Conservation (phyloP, 2,113 vertebrate species). For the Chaenogobius annularis region DNA sequence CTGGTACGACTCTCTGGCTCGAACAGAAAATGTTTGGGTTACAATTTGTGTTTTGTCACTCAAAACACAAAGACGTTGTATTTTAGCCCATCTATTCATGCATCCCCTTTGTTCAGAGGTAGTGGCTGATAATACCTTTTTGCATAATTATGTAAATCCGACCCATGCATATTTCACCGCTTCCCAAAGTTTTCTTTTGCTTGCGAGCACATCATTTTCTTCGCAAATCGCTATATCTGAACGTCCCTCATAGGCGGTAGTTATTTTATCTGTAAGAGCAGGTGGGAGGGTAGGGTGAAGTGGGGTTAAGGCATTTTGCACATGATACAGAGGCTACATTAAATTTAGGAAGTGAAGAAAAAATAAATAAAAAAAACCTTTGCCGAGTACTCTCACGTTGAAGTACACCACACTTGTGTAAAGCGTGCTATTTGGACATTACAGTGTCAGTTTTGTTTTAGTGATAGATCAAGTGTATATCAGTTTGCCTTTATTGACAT, state of each 20-base stretch:
- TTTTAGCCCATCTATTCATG: conserved; percentile 2
- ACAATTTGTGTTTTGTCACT: not conserved
- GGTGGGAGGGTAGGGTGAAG: conserved; percentile 9
- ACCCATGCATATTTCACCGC: conserved; percentile 31
- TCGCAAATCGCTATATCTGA: not conserved
- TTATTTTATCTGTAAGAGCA: conserved; percentile 10
- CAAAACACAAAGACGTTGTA: conserved; percentile 2
- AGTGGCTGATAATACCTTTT: conserved; percentile 16
- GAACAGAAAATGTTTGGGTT: too few relatives aligned
- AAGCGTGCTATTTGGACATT: not conserved
- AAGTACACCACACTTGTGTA: conserved; percentile 1
- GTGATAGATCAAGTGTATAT: conserved; percentile 5
- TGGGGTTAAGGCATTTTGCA: not conserved
- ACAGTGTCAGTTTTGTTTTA: not conserved
- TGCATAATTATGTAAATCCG: conserved; percentile 39
- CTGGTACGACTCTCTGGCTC: not conserved
- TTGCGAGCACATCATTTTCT: not conserved
- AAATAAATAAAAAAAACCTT: conserved; percentile 1
- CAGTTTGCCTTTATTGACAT: not conserved
- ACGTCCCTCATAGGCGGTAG: not conserved
- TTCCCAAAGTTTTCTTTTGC: conserved; percentile 6
- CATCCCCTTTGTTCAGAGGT: conserved; percentile 11
- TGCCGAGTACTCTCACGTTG: conserved; percentile 1
- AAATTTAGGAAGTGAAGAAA: not conserved
- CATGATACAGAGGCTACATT: conserved; percentile 5